Base-by-base conservation (phyloP, 2,888 invertebrate species). In the Andrena trimmerana region DNA sequence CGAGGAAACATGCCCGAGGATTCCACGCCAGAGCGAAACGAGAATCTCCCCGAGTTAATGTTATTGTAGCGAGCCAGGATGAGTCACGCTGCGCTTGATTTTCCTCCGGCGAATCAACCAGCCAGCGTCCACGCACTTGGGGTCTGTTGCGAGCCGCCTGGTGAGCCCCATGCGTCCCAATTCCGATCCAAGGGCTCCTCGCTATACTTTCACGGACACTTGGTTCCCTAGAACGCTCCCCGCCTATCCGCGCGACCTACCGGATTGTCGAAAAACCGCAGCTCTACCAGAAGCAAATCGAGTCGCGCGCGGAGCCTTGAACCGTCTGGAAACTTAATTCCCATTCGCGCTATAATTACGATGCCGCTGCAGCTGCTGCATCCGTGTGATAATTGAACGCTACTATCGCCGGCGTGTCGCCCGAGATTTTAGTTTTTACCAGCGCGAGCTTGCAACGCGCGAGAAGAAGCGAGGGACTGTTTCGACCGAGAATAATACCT, bases 51-150 rank as follows among this genome's bases (percentile, higher is more conserved):
- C 31, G 20, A 60, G 67, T 62, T 59, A 27, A 27, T 67, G 69
- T 66, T 60, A 72, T 75, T 33, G 71, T 67, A 67, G 27, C 8
- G 42, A 54, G 8, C 29, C 52, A 20, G 50, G 54, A 75, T 85
- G 87, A 86, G 66, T 87, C 82, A 69, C 65, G 29, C 20, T 67
- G 60, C 33, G 62, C 65, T 86, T 78, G 65, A 78, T 73, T 80
- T 80, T 85, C 16, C 72, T 77, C 70, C 68, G 48, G 24, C 33
- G 78, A 73, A 73, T 85, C 59, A 54, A 71, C 65, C 31, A 69
- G 69, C 52, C 20, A 74, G 71, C 33, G 68, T 80, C 71, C 36
- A 29, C 52, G 75, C 52, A 59, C 29, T 50, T 65, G 52, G 54
- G 52, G 31, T 33, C 20, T 16, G 42, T 13, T 42, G 42, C 42